phyloP scores from a whole-genome alignment of 2,797 vertebrate species.

The Lemur catta region DNA sequence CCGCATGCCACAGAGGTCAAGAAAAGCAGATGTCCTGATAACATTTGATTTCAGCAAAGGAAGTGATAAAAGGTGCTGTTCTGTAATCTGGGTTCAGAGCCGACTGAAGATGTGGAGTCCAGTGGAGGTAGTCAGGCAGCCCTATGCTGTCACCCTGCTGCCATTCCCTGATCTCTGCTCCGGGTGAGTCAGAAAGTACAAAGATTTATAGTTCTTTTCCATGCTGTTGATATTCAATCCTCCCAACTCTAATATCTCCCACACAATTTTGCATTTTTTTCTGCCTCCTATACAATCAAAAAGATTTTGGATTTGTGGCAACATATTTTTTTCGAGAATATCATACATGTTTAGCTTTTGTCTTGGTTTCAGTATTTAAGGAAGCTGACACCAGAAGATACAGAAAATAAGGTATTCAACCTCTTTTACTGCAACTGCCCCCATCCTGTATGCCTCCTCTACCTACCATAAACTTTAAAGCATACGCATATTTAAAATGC shows the following conservation, averaged over 20 bases:
- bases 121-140: neutral
- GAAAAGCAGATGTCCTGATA: slow-evolving; percentile 66
- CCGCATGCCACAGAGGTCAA: slow-evolving; percentile 33
- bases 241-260: neutral
- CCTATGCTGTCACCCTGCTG: fast-evolving
- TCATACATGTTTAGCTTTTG: neutral
- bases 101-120: neutral
- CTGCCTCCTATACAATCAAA: neutral
- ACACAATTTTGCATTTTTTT: neutral
- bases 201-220: neutral
- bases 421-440: neutral
- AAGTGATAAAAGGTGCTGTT: slow-evolving; percentile 5
- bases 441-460: neutral
- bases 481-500: neutral
- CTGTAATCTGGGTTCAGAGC: slow-evolving; percentile 58
- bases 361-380: neutral
- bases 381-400: slow-evolving; percentile 46
- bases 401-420: neutral
- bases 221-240: neutral
- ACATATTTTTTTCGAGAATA: neutral
- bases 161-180: neutral
- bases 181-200: neutral
- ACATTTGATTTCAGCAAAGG: slow-evolving; percentile 55
- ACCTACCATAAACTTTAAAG: slow-evolving; percentile 4
- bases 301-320: slow-evolving; percentile 1